A percentile compares a stretch with the other conserved stretches of the same genome.
Evolutionary conservation across 1,140 invertebrate species (phyloP).

Genomic region (Dolichoris vasculosae): DNA sequence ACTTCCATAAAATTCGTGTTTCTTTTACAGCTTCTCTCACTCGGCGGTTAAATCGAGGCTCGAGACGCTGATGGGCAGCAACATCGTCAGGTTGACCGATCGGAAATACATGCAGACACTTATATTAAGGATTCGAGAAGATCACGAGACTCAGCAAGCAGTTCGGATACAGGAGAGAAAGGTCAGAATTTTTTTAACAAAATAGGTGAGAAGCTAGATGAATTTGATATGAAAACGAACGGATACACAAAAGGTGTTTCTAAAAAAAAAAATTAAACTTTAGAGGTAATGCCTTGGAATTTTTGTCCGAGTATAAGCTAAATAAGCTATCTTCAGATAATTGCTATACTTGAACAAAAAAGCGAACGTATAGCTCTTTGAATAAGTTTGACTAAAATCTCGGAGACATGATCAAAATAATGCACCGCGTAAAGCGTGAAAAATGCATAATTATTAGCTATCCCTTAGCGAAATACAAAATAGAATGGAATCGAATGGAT

Average conservation of each 20-base stretch:
- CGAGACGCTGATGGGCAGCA: conserved; percentile 80
- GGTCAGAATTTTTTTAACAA: conserved; percentile 64
- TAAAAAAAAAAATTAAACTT: no score
- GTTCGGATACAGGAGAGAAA: conserved; percentile 78
- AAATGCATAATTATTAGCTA: no score
- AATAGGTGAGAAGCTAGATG: not conserved
- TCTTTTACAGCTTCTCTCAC: conserved; percentile 74
- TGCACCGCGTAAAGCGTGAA: no score
- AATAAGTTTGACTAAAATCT: no score
- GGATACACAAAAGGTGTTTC: no score
- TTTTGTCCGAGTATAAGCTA: no score
- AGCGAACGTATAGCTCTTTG: no score
- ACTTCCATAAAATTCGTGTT: conserved; percentile 29
- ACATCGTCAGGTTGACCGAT: conserved; percentile 79
- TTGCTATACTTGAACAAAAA: no score
- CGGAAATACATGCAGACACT: conserved; percentile 80
- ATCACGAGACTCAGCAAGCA: conserved; percentile 78
- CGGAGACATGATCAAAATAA: no score
- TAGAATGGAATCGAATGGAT: not conserved
- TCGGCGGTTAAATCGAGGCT: conserved; percentile 76
- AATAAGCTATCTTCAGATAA: no score
- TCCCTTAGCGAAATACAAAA: no score
- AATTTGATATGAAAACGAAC: not conserved
- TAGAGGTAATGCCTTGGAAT: no score
- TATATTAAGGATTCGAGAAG: conserved; percentile 76